Base-by-base conservation (phyloP, 2,888 invertebrate genomes). In the Hemaris fuciformis region DNA sequence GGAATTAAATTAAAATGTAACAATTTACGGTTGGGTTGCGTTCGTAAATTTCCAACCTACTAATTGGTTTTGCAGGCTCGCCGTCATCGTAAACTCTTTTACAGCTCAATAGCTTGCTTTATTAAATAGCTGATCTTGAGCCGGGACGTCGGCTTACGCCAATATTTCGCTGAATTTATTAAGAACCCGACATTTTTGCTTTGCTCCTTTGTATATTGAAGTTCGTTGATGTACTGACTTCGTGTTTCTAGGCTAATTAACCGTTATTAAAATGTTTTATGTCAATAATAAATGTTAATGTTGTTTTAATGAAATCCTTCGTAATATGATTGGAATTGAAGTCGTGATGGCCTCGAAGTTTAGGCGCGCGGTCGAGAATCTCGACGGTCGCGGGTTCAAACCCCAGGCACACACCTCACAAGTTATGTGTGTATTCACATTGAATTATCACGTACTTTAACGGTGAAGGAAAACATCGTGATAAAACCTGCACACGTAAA, bases 1-100 rank as follows among this genome's bases (percentile, higher is more conserved):
- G 57, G 80, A 84, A 83, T 88, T 85, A 88, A 90, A 89, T 91
- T 90, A 90, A 89, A 91, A 89, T 85, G 88, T 85, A 85, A 84
- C 87, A 88, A 89, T 89, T 91, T 89, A 90, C 85, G 85, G 81
- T 77, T 69, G 76, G 80, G 76, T 70, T 74, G 76, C 72, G 73
- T 79, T 82, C 84, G 87, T 91, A 91, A 91, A 90, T 91, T 89
- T 81, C 62, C 67, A 74, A 77, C 76, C 53, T 80, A 81, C 87
- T 91, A 91, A 91, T 91, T 91, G 88, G 89, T 85, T 83, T 75
- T 73, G 81, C 80, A 74, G 83, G 84, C 78, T 85, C 78, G 83
- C 75, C 72, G 72, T 78, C 69, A 76, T 81, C 83, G 83, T 90
- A 88, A 89, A 91, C 84, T 84, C 84, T 87, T 90, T 89, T 87